A percentile compares a stretch with the other conserved stretches of the same genome.
phyloP scores from a whole-genome alignment of 2,113 vertebrate species.

The Callopanchax toddi region DNA sequence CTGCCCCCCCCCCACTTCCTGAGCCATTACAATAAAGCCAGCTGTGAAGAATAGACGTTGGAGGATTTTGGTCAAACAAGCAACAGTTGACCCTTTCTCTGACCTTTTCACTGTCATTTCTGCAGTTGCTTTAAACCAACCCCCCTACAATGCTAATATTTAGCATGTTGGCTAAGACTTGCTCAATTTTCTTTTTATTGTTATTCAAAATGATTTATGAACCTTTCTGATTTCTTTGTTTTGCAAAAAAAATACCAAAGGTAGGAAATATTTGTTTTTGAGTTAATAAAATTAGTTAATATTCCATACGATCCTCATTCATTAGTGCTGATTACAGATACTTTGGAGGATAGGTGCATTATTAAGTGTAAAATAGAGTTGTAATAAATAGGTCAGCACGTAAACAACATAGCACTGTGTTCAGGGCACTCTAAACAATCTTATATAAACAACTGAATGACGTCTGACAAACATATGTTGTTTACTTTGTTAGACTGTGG shows the following conservation, averaged over 20 bases:
- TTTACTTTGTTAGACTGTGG: slow-evolving; percentile 49
- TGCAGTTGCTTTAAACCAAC: not conserved
- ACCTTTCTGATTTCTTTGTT: not conserved
- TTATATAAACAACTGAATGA: slow-evolving; percentile 39
- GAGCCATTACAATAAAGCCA: slow-evolving; percentile 5
- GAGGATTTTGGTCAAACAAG: slow-evolving; percentile 1
- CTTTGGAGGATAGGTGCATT: too few relatives aligned
- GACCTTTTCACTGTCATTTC: not conserved
- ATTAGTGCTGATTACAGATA: too few relatives aligned
- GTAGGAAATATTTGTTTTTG: too few relatives aligned
- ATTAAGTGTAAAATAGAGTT: not conserved
- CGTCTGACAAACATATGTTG: slow-evolving; percentile 66
- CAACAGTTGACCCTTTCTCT: not conserved
- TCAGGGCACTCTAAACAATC: not conserved
- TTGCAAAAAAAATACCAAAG: too few relatives aligned
- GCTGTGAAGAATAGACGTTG: not conserved
- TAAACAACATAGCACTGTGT: slow-evolving; percentile 2
- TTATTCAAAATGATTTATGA: not conserved
- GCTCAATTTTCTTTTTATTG: not conserved
- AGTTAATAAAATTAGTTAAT: too few relatives aligned
- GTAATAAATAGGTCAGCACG: not conserved
- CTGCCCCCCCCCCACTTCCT: not conserved
- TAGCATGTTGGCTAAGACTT: not conserved
- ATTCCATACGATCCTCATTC: too few relatives aligned
- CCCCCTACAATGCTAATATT: not conserved